Conservation (phyloP, 2,797 vertebrate species). For the Amblyraja radiata region DNA sequence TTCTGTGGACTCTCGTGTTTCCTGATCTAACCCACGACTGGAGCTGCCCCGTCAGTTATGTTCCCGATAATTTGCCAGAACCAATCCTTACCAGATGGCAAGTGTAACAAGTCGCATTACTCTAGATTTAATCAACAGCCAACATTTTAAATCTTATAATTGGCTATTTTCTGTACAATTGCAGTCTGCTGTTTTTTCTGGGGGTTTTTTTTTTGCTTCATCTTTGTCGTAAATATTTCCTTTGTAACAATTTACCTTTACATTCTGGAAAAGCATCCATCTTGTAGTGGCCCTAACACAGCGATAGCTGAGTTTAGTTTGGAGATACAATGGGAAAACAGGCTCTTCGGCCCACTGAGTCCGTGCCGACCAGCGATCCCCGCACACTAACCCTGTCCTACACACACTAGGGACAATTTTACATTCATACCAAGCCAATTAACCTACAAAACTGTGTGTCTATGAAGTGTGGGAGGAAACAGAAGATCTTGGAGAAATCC, state of each 20-base stretch:
- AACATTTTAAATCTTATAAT: background rate
- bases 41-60: background rate
- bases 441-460: no score
- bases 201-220: background rate
- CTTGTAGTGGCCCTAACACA: background rate
- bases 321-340: no score
- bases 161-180: background rate
- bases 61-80: background rate
- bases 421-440: no score
- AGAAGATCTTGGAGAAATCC: no score
- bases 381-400: no score
- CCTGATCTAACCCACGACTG: rapidly evolving
- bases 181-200: background rate
- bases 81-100: no score
- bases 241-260: background rate
- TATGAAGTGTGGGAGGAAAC: no score
- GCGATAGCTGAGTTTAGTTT: background rate
- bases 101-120: background rate
- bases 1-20: background rate
- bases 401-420: no score
- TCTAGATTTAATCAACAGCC: no score
- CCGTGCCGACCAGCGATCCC: no score
- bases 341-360: no score
- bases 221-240: background rate
- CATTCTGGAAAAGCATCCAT: background rate